Percentiles rank a stretch among this genome's conserved stretches.
These are phyloP conservation scores for Raja brachyura DNA, from an alignment of 2,113 vertebrate species.

Conservation along the genomic window DNA sequence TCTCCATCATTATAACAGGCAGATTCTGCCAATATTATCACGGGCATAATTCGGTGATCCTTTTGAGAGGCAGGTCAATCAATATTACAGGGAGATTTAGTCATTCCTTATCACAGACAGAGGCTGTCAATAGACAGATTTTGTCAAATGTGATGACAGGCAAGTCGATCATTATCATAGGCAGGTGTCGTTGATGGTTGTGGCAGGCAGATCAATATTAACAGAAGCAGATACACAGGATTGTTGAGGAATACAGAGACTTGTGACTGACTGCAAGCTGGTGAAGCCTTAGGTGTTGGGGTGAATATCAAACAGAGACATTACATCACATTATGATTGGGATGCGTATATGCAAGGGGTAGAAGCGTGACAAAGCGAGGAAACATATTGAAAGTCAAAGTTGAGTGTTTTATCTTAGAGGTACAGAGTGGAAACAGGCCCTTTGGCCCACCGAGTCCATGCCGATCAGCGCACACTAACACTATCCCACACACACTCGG, in stretches of 20 bases:
- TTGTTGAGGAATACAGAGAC: not conserved
- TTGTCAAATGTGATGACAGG: not conserved
- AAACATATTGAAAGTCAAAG: not conserved
- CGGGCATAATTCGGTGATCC: not conserved
- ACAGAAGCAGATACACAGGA: too few relatives aligned
- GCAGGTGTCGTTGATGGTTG: not conserved
- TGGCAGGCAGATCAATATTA: not conserved
- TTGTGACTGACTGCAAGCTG: not conserved
- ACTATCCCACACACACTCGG: too few relatives aligned
- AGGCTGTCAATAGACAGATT: not conserved
- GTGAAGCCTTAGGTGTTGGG: not conserved
- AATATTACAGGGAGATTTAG: not conserved
- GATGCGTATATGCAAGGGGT: not conserved
- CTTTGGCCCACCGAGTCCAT: too few relatives aligned
- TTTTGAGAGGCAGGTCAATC: not conserved
- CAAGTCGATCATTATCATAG: not conserved
- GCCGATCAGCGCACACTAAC: too few relatives aligned
- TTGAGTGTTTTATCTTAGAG: not conserved
- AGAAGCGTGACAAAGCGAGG: not conserved
- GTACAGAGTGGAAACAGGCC: too few relatives aligned
- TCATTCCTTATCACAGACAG: not conserved
- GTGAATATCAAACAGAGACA: not conserved
- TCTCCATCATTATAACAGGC: not conserved
- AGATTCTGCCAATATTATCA: not conserved
- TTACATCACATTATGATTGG: too few relatives aligned